phyloP scores from a whole-genome alignment of 2,797 vertebrate species.

The Aulostomus chinensis region DNA sequence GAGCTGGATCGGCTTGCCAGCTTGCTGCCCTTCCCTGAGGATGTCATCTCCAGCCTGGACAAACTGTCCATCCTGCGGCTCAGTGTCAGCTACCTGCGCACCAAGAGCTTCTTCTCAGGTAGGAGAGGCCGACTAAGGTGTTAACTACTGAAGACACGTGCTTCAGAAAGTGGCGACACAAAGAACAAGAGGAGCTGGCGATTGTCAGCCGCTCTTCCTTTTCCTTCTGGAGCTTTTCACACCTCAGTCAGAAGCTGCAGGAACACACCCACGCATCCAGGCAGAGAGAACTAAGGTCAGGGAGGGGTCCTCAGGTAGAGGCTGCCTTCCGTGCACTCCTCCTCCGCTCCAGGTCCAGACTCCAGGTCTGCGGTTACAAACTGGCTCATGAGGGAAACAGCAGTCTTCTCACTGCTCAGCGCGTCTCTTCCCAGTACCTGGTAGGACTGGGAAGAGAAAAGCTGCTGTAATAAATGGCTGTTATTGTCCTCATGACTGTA shows the following conservation, averaged over 20 bases:
- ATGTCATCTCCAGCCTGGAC: conserved; percentile 76
- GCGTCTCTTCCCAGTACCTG: no score
- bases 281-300: conserved; percentile 2
- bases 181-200: not conserved
- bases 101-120: conserved; percentile 77
- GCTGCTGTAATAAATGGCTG: no score
- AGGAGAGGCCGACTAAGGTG: not conserved
- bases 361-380: no score
- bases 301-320: no score
- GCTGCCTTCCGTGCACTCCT: no score
- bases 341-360: no score
- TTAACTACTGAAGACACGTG: no score
- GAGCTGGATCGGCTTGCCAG: conserved; percentile 78
- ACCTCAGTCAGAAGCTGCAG: conserved; percentile 16
- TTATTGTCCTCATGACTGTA: no score
- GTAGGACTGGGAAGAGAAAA: no score
- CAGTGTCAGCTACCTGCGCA: conserved; percentile 74
- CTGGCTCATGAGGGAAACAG: no score
- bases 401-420: no score
- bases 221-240: conserved; percentile 26
- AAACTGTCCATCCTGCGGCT: conserved; percentile 78
- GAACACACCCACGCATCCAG: not conserved
- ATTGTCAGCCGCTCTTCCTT: conserved; percentile 13
- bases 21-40: conserved; percentile 74
- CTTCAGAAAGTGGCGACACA: no score